Percentiles rank a stretch among this genome's conserved stretches.
These are phyloP conservation scores for Limenitis camilla DNA, from an alignment of 2,888 invertebrate species.

Conservation along the genomic window DNA sequence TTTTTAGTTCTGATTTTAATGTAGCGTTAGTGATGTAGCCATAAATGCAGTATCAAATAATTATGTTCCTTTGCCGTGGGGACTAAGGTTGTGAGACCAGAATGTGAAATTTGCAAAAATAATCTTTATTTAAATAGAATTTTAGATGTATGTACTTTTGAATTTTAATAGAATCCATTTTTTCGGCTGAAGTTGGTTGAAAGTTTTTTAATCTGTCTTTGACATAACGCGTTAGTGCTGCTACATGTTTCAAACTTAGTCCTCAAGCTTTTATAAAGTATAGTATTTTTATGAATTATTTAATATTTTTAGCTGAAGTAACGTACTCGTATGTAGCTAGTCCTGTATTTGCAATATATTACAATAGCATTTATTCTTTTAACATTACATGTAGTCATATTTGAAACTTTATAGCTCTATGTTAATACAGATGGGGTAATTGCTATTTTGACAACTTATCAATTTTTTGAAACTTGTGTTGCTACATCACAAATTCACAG, in stretches of 20 bases:
- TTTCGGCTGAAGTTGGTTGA: no score
- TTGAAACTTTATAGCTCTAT: neutral
- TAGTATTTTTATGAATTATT: slow-evolving; percentile 21
- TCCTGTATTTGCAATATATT: slow-evolving; percentile 26
- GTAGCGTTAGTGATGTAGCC: slow-evolving; percentile 23
- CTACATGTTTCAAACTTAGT: neutral
- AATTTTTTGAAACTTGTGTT: no score
- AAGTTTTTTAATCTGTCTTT: no score
- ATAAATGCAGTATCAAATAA: slow-evolving; percentile 34
- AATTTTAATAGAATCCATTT: no score
- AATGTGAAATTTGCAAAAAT: no score
- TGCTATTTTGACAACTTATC: no score
- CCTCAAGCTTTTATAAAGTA: slow-evolving; percentile 25
- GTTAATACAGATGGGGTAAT: neutral
- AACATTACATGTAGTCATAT: slow-evolving; percentile 11
- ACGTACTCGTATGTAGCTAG: slow-evolving; percentile 27
- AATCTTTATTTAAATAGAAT: no score
- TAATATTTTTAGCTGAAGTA: slow-evolving; percentile 21
- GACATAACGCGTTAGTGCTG: no score
- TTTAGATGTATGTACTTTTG: no score
- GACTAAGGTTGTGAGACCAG: neutral
- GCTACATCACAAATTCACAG: no score
- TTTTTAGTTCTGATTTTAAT: slow-evolving; percentile 36
- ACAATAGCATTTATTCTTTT: slow-evolving; percentile 24
- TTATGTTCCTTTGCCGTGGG: slow-evolving; percentile 37